Evolutionary conservation across 1,140 invertebrate species (phyloP), one percentile per base, ranked within the genome.

Genomic region (Eufriesea mexicana): DNA sequence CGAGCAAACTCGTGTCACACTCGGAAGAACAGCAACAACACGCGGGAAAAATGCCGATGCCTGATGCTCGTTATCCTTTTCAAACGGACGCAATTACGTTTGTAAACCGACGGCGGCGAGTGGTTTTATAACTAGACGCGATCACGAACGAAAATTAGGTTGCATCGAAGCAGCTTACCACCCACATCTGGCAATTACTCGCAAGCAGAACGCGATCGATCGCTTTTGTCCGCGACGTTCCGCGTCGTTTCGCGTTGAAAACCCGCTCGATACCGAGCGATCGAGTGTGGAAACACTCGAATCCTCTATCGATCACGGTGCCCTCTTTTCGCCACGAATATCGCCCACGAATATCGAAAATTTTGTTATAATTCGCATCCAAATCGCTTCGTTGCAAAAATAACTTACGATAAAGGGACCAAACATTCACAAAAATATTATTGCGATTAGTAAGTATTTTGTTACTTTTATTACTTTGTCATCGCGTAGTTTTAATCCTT

Each of bases 101-200:
- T n/a, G 45, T 28, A 47, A 74, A 81, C 45, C n/a, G n/a, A 57
- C 14, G 18, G 25, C 18, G 20, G 62, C 14, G 16, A 16, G 25
- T 45, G 42, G 23, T 0, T 23, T 28, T 49, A 20, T 12, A 57
- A 75, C 28, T 45, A 49, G 59, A 5, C 62, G 35, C 25, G n/a
- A 82, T 76, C 72, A 57, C 72, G 79, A 82, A 76, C 62, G 49
- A 76, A 67, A 76, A 82, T 76, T 82, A 67, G 79, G 51, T 76
- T 82, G 62, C 62, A 59, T 42, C 51, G 61, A 18, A 51, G 64
- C 62, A 76, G 55, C 62, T 67, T 59, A 55, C 62, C 25, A 51
- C 45, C 62, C 42, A 51, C n/a, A 20, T 35, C 42, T 45, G 12
- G 12, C 51, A 55, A 81, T 66, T 81, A 42, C 49, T 9, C 61